Percentiles rank a stretch among this genome's conserved stretches.
Evolutionary conservation across 1,140 invertebrate species (phyloP).

Genomic region (Pogonognathellus flavescens): DNA sequence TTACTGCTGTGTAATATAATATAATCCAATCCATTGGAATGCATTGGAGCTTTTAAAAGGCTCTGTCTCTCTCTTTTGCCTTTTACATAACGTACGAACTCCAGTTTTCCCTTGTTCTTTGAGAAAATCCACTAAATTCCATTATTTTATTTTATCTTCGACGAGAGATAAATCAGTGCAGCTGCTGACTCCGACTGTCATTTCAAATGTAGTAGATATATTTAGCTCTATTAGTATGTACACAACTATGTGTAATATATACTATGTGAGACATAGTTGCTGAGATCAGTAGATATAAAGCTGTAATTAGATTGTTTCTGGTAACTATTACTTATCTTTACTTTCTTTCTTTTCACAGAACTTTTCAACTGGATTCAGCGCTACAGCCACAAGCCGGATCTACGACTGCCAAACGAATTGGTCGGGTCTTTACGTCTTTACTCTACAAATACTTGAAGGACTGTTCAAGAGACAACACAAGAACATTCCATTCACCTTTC

Average conservation of each 20-base stretch:
- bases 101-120: neutral
- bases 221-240: neutral
- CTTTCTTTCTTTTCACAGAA: neutral
- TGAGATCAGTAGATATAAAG: constrained; percentile 14
- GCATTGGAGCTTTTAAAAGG: neutral
- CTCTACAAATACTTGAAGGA: too few species aligned
- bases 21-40: neutral
- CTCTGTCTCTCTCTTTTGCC: neutral
- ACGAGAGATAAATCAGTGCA: constrained; percentile 20
- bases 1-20: neutral
- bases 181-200: neutral
- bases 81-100: neutral
- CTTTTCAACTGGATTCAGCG: neutral
- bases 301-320: constrained; percentile 7
- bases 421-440: neutral
- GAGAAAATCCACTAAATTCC: constrained; percentile 26
- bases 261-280: neutral
- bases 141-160: neutral
- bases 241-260: neutral
- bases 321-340: neutral
- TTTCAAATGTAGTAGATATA: neutral
- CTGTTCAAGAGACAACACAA: too few species aligned
- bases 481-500: neutral
- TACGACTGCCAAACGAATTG: neutral
- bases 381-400: neutral